Conservation (phyloP, 2,888 invertebrate species). For the Catocala nupta region DNA sequence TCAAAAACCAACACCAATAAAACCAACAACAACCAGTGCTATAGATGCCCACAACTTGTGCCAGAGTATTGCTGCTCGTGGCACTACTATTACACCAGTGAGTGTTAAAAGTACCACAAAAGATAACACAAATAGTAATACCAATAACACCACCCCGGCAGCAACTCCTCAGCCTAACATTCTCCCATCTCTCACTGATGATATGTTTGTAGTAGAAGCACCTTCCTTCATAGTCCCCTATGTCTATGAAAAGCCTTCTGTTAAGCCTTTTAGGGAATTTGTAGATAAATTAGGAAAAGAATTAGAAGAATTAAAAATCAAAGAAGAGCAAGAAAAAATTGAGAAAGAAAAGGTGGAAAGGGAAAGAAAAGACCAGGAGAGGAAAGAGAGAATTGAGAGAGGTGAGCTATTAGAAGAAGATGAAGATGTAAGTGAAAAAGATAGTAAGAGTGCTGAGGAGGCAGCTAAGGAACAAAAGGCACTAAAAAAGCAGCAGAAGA, state of each 20-base stretch:
- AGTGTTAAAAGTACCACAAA: constrained; percentile 63
- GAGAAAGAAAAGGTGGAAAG: constrained; percentile 72
- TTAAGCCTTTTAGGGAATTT: constrained; percentile 92
- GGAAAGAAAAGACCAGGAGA: constrained; percentile 65
- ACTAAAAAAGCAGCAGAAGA: constrained; percentile 72
- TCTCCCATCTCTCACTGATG: constrained; percentile 94
- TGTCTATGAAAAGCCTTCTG: constrained; percentile 96
- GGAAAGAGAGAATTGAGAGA: constrained; percentile 61
- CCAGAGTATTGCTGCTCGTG: constrained; percentile 82
- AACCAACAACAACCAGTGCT: constrained; percentile 61
- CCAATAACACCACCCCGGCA: constrained; percentile 49
- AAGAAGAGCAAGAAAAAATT: constrained; percentile 73
- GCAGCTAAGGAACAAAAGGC: constrained; percentile 64
- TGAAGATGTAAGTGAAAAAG: constrained; percentile 66
- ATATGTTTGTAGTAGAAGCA: constrained; percentile 97
- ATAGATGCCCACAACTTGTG: constrained; percentile 77
- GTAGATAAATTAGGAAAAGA: constrained; percentile 90
- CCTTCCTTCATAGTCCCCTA: constrained; percentile 97
- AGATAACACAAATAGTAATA: constrained; percentile 19
- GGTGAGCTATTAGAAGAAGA: constrained; percentile 68
- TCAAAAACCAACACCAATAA: constrained; percentile 56
- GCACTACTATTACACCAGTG: constrained; percentile 87
- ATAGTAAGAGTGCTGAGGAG: constrained; percentile 61
- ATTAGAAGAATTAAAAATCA: constrained; percentile 83
- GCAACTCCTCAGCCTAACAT: constrained; percentile 78